phyloP scores from a whole-genome alignment of 2,113 vertebrate species.

The Fukomys damarensis region DNA sequence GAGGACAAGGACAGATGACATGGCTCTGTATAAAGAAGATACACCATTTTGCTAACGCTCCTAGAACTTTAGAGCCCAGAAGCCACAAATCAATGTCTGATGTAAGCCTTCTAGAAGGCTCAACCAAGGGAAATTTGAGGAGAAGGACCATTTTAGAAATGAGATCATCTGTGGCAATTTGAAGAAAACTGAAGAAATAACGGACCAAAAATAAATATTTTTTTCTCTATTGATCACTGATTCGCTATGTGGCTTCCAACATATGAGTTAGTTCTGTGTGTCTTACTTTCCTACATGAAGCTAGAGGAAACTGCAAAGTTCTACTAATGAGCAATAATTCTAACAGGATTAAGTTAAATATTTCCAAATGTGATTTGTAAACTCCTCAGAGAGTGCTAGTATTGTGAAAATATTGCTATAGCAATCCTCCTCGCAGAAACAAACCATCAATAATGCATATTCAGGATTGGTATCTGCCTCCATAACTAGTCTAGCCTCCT shows the following conservation, averaged over 20 bases:
- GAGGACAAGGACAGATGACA: background rate
- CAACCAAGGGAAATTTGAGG: background rate
- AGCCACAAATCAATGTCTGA: background rate
- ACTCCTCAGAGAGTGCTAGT: background rate
- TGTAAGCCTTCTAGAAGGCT: background rate
- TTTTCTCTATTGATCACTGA: background rate
- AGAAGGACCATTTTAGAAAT: background rate
- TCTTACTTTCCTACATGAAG: background rate
- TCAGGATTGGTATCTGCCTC: background rate
- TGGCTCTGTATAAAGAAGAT: background rate
- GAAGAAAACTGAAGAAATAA: constrained; percentile 1
- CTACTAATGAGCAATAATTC: background rate
- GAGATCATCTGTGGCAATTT: background rate
- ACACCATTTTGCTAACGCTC: background rate
- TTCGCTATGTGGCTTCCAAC: background rate
- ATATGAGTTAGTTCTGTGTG: background rate
- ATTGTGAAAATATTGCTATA: background rate
- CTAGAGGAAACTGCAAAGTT: background rate
- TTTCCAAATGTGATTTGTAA: constrained; percentile 16
- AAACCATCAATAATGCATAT: background rate
- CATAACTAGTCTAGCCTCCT: background rate
- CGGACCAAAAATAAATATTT: background rate
- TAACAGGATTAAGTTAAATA: constrained; percentile 12
- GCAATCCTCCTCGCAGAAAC: background rate
- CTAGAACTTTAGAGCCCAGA: background rate